Percentiles rank a stretch among this genome's conserved stretches.
phyloP scores from a whole-genome alignment of 2,888 invertebrate genomes.

The Drosophila algonquin region DNA sequence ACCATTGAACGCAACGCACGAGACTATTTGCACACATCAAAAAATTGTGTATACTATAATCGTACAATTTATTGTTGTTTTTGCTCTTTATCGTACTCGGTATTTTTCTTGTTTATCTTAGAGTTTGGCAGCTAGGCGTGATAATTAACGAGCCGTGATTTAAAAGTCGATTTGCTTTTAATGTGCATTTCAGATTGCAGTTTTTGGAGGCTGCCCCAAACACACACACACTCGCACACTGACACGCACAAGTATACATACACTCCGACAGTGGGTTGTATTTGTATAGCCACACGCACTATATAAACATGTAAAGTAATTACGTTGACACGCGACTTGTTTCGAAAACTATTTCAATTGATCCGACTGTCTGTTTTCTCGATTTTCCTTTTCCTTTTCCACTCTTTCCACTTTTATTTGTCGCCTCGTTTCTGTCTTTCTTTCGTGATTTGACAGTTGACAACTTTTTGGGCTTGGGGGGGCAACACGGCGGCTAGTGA shows the following conservation, averaged over 20 bases:
- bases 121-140: constrained; percentile 64
- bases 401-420: constrained; percentile 19
- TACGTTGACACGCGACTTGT: constrained; percentile 73
- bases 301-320: constrained; percentile 58
- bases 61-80: background rate
- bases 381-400: constrained; percentile 37
- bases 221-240: background rate
- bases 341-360: constrained; percentile 63
- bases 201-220: constrained; percentile 64
- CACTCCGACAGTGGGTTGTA: constrained; percentile 13
- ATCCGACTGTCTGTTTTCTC: constrained; percentile 31
- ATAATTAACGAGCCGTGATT: constrained; percentile 74
- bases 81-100: constrained; percentile 5
- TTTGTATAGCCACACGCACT: constrained; percentile 27
- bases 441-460: constrained; percentile 61
- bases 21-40: constrained; percentile 20
- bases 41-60: constrained; percentile 12
- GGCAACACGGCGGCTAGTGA: constrained; percentile 45
- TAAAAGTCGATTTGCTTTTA: constrained; percentile 63
- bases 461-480: constrained; percentile 58
- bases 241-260: constrained; percentile 1
- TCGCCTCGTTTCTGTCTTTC: constrained; percentile 33
- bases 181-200: constrained; percentile 63
- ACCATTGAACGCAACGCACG: constrained; percentile 43
- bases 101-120: constrained; percentile 41